These are phyloP conservation scores for Nemoura dubitans DNA, from an alignment of 2,888 invertebrate genomes.

Conservation along the genomic window DNA sequence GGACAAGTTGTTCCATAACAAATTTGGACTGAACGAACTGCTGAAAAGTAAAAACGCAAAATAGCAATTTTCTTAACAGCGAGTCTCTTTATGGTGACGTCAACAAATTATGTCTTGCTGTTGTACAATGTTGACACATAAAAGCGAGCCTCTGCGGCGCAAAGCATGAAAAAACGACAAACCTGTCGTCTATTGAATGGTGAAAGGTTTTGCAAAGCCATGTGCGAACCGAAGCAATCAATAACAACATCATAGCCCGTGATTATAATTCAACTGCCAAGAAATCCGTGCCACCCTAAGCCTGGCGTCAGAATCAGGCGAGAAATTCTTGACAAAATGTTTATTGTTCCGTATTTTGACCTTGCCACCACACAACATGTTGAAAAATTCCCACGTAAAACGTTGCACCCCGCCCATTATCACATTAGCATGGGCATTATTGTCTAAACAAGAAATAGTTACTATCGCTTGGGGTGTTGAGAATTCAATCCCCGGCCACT, in stretches of 20 bases:
- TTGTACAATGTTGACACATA: neutral
- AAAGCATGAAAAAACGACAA: neutral
- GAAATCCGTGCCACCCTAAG: constrained; percentile 41
- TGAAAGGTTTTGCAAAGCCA: constrained; percentile 27
- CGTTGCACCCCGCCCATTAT: neutral
- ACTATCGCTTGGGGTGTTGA: neutral
- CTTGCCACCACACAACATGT: constrained; percentile 19
- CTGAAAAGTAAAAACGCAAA: neutral
- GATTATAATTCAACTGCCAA: neutral
- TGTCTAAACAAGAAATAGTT: neutral
- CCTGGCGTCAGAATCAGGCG: constrained; percentile 18
- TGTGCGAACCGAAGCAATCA: constrained; percentile 1
- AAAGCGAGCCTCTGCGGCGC: neutral
- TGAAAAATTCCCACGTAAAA: neutral
- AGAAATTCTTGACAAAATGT: neutral
- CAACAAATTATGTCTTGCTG: neutral
- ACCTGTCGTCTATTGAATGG: neutral
- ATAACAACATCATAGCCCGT: neutral
- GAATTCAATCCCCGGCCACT: neutral
- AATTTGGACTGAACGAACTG: neutral
- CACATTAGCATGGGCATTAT: neutral
- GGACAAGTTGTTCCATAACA: too few species aligned
- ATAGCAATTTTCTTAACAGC: neutral
- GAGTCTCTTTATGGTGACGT: neutral
- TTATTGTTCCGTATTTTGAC: constrained; percentile 17